Base-by-base conservation (phyloP, 2,888 invertebrate species). In the Sinohyriopsis cumingii region DNA sequence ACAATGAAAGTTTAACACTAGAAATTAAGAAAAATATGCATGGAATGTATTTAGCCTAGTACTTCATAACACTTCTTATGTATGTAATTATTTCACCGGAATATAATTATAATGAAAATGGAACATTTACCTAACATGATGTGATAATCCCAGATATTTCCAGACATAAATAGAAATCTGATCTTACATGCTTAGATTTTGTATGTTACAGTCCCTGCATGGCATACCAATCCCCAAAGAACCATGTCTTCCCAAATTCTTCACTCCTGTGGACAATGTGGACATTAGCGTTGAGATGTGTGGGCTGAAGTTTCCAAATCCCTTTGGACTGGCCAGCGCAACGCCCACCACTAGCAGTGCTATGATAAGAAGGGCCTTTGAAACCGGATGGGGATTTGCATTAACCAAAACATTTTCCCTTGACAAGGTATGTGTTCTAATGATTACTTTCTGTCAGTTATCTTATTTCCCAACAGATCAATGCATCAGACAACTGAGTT, bases 341-440 rank as follows among this genome's bases (percentile, higher is more conserved):
- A 97, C 98, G 1, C 99, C 99, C 5, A 96, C 97, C 9, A 99
- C 99, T 2, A 94, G 95, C 71, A 93, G 95, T 5, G 94, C 97
- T 0, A 99, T 99, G 98, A 97, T 99, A 63, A 92, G 99, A 6
- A 92, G 99, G 75, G 95, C 95, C 22, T 99, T 99, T 89, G 94
- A 97, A 89, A 95, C 96, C 81, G 99, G 99, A 1, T 99, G 99
- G 99, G 95, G 94, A 0, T 99, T 96, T 88, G 96, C 94, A n/a
- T 95, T 99, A 2, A 99, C 99, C 0, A 99, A 99, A 91, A 99
- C 99, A 0, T 99, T 96, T 89, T 93, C 94, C 5, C 91, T 99
- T 22, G 96, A 98, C 89, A 99, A 99, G 93, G 96, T 95, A 90
- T 79, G 56, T n/a, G 5, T 55, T 5, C 33, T 45, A 22, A 22